phyloP scores from a whole-genome alignment of 2,888 invertebrate genomes.

The Netelia inedita region DNA sequence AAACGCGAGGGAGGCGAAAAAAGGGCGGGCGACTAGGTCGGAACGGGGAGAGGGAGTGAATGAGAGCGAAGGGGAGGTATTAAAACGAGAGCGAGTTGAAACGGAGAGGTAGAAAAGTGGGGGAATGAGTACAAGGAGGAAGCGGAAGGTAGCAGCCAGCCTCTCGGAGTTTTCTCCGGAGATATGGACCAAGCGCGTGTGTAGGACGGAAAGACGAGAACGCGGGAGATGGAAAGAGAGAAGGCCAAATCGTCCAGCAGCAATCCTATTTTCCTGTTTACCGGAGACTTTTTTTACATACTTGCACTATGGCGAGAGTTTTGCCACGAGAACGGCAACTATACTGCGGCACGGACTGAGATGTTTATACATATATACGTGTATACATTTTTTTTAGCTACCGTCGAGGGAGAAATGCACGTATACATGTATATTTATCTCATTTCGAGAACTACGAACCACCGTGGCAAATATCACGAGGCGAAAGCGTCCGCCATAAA shows the following conservation, averaged over 20 bases:
- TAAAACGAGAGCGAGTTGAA: conserved; percentile 23
- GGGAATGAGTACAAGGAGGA: conserved; percentile 49
- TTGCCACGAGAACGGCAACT: conserved; percentile 1
- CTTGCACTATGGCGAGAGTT: neutral
- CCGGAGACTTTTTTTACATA: conserved; percentile 41
- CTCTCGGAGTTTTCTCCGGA: conserved; percentile 50
- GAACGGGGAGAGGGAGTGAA: conserved; percentile 14
- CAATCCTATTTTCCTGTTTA: conserved; percentile 65
- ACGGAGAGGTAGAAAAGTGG: conserved; percentile 20
- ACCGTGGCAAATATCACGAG: neutral
- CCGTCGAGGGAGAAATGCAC: neutral
- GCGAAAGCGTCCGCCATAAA: neutral
- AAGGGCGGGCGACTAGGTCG: conserved; percentile 5
- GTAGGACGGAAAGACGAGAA: conserved; percentile 24
- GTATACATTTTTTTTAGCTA: neutral
- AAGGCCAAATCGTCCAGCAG: conserved; percentile 61
- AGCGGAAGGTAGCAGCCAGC: conserved; percentile 14
- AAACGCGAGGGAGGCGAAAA: conserved; percentile 42
- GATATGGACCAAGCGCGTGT: neutral
- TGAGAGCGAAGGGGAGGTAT: neutral
- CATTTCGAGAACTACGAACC: neutral
- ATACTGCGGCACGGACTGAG: neutral
- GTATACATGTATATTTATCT: neutral
- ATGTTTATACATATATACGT: neutral
- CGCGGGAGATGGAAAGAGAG: conserved; percentile 15